Base-by-base conservation (phyloP, 2,113 vertebrate species). In the Brachirus orientalis region DNA sequence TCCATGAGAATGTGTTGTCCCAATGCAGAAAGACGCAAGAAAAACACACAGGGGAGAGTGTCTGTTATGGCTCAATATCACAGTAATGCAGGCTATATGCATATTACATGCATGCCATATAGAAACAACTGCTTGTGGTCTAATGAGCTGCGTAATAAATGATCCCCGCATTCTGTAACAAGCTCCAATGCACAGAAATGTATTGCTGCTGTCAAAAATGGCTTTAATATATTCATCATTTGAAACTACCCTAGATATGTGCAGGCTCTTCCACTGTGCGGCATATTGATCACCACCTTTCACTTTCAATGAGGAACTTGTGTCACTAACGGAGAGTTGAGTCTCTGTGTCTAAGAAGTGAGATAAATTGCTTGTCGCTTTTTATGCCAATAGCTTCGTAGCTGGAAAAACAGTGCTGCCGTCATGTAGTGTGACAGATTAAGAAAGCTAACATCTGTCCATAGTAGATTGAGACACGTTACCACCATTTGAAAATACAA, bases 131-230 rank as follows among this genome's bases (percentile, higher is more conserved):
- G 50, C 43, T 40, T 17, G 1, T 20, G 35, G 17, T 72, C 28
- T 55, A 74, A 82, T 64, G 50, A 65, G 68, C 72, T 45, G 58
- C 18, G 66, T 75, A 46, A 86, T 50, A 74, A 77, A 77, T 55
- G 33, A 77, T 44, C 44, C 70, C 10, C 17, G 63, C 35, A 20
- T 43, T 35, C 17, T 72, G 19, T 64, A 70, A 46, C 64, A 41
- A 44, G 66, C 69, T 52, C 56, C 36, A 8, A 33, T 46, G 72
- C 69, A 36, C 48, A 44, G n/a, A 19, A 54, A 72, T 58, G 63
- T 60, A 60, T 60, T 44, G 61, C 75, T 69, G 62, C 75, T 79
- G 75, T 82, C 72, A 77, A 41, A 64, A 2, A 1, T 8, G 47
- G 37, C 4, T 54, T 73, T 62, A 71, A 79, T 55, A 50, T 60